These are phyloP conservation scores for Dolichomitus sp. DNA, from an alignment of 2,888 invertebrate species.

Conservation along the genomic window DNA sequence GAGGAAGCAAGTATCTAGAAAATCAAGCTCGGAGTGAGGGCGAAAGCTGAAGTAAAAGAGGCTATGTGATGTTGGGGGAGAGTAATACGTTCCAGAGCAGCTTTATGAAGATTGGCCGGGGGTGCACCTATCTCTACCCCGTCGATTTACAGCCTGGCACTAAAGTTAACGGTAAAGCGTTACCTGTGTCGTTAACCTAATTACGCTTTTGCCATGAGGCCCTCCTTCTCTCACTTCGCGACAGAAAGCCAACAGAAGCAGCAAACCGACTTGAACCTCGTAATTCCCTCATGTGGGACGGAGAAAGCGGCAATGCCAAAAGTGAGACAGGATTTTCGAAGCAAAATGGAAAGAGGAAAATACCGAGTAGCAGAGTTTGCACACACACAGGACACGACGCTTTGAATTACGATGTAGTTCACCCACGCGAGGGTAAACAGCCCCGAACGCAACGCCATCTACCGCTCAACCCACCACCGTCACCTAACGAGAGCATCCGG, in stretches of 20 bases:
- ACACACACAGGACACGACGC: conserved; percentile 51
- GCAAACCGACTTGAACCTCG: conserved; percentile 2
- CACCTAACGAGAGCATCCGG: conserved; percentile 65
- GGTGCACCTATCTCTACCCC: conserved; percentile 17
- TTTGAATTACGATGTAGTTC: conserved; percentile 75
- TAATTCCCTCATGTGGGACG: conserved; percentile 10
- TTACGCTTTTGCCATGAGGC: conserved; percentile 45
- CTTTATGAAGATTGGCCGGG: conserved; percentile 66
- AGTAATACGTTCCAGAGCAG: conserved; percentile 47
- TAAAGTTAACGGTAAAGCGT: conserved; percentile 46
- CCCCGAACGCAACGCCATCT: conserved; percentile 59
- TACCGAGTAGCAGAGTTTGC: conserved; percentile 32
- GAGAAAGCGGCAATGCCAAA: conserved; percentile 30
- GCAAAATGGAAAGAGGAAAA: not conserved
- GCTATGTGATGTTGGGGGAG: conserved; percentile 1
- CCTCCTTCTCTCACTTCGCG: not conserved
- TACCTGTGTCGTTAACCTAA: conserved; percentile 63
- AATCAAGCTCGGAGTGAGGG: not conserved
- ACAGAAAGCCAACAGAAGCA: conserved; percentile 36
- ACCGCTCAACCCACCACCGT: conserved; percentile 27
- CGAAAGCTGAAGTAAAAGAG: conserved; percentile 28
- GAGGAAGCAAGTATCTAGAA: conserved; percentile 3
- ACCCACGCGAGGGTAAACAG: conserved; percentile 71
- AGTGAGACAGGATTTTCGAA: conserved; percentile 7
- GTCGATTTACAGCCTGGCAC: conserved; percentile 44